These are phyloP conservation scores for Drosophila asahinai DNA, from an alignment of 1,140 invertebrate genomes.

Conservation along the genomic window DNA sequence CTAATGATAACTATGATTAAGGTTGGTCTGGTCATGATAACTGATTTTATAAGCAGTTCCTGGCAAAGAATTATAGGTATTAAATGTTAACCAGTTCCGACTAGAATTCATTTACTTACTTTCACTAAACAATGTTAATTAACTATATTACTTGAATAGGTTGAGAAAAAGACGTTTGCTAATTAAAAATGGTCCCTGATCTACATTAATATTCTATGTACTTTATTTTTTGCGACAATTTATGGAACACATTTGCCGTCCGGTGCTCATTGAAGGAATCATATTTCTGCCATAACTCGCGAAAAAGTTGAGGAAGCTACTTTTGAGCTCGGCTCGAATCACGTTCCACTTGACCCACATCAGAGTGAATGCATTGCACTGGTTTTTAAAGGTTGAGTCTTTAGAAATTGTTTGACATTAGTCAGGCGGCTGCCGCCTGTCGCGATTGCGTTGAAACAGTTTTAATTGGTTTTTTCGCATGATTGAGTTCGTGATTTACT, in stretches of 20 bases:
- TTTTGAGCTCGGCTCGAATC: slow-evolving; percentile 36
- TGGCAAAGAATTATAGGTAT: slow-evolving; percentile 1
- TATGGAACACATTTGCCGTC: not conserved
- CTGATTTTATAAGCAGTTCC: slow-evolving; percentile 4
- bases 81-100: not conserved
- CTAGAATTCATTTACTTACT: slow-evolving; percentile 1
- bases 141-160: not conserved
- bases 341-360: slow-evolving; percentile 59
- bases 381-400: slow-evolving; percentile 41
- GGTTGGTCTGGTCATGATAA: not conserved
- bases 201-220: slow-evolving; percentile 1
- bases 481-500: slow-evolving; percentile 1
- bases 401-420: slow-evolving; percentile 49
- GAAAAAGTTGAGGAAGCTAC: slow-evolving; percentile 33
- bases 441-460: slow-evolving; percentile 9
- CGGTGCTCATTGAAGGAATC: slow-evolving; percentile 15
- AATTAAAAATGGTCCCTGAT: slow-evolving; percentile 5
- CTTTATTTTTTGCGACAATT: not conserved
- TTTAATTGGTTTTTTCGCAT: slow-evolving; percentile 31
- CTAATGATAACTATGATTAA: not conserved
- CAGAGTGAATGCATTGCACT: slow-evolving; percentile 21
- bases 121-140: not conserved
- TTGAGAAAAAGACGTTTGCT: not conserved
- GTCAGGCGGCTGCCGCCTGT: slow-evolving; percentile 26
- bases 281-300: slow-evolving; percentile 14